Evolutionary conservation across 2,888 invertebrate species (phyloP).

Genomic region (Mactromeris polynyma): DNA sequence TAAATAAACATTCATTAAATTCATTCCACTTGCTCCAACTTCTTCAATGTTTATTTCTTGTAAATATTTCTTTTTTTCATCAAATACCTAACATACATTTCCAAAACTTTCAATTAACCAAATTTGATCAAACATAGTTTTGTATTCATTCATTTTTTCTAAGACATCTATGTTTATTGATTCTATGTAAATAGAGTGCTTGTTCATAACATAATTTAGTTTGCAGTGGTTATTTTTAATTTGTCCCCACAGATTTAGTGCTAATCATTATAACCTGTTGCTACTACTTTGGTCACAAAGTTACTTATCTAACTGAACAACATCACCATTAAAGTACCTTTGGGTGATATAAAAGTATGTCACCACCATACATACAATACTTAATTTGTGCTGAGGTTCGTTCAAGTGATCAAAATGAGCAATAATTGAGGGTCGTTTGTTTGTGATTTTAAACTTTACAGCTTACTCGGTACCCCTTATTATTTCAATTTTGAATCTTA

Average conservation of each 20-base stretch:
- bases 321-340: too few species aligned
- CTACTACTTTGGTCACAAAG: not conserved
- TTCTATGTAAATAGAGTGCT: slow-evolving; percentile 8
- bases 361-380: too few species aligned
- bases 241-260: not conserved
- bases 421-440: too few species aligned
- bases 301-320: too few species aligned
- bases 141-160: not conserved
- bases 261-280: not conserved
- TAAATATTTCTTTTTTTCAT: not conserved
- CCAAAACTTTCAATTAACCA: not conserved
- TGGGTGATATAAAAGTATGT: too few species aligned
- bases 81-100: not conserved
- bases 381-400: too few species aligned
- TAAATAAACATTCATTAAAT: not conserved
- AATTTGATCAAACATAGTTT: slow-evolving; percentile 1
- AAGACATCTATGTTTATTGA: not conserved
- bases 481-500: too few species aligned
- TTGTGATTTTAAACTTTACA: too few species aligned
- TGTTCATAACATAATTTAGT: not conserved
- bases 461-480: too few species aligned
- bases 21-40: not conserved
- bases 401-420: too few species aligned
- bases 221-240: slow-evolving; percentile 4
- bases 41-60: not conserved